Conservation (phyloP, 1,140 invertebrate genomes). For the Drosophila bocqueti region DNA sequence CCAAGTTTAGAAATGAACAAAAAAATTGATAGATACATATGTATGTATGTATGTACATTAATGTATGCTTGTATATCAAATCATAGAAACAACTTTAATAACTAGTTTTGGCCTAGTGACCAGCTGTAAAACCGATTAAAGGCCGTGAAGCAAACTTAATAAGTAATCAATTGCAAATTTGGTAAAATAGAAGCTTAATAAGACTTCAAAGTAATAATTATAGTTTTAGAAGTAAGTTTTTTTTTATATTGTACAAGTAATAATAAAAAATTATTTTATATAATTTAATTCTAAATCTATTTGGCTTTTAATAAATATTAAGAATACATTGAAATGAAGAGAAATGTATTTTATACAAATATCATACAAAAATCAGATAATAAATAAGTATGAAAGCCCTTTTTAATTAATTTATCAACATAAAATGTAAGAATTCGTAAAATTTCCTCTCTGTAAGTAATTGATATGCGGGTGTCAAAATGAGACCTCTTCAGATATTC, state of each 20-base stretch:
- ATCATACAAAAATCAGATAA: neutral
- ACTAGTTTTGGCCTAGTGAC: constrained; percentile 37
- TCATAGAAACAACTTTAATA: constrained; percentile 39
- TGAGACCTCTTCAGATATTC: neutral
- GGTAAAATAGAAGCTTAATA: neutral
- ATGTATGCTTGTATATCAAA: constrained; percentile 9
- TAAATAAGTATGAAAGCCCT: neutral
- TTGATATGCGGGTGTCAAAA: constrained; percentile 26
- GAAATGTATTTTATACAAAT: too few species aligned
- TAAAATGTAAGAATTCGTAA: neutral
- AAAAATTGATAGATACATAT: neutral
- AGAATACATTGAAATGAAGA: too few species aligned
- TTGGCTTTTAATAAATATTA: too few species aligned
- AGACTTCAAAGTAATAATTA: neutral
- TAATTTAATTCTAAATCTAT: neutral
- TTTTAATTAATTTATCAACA: neutral
- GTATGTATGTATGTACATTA: neutral
- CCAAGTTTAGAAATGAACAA: neutral
- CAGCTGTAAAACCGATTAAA: constrained; percentile 10
- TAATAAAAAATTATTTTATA: neutral
- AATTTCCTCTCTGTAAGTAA: neutral
- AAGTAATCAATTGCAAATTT: neutral
- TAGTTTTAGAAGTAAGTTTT: neutral
- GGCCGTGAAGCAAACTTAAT: neutral
- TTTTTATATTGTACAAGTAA: neutral